Evolutionary conservation across 2,888 invertebrate species (phyloP).

Genomic region (Steromphala cineraria): DNA sequence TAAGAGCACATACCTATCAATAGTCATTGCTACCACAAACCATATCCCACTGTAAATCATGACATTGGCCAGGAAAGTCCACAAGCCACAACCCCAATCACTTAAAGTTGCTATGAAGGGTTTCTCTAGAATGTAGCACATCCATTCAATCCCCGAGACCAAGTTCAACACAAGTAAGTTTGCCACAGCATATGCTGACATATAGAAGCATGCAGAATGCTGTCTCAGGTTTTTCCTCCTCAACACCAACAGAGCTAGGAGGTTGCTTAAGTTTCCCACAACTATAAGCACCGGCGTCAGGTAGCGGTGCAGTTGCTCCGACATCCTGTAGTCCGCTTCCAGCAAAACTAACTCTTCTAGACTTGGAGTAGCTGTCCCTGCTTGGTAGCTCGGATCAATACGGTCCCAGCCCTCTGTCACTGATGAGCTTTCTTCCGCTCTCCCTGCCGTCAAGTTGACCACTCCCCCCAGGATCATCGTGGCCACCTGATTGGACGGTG

Average conservation of each 20-base stretch:
- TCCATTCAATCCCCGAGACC: slow-evolving; percentile 63
- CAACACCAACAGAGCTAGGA: slow-evolving; percentile 56
- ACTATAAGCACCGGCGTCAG: slow-evolving; percentile 62
- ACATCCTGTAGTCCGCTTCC: slow-evolving; percentile 40
- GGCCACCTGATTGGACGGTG: not conserved
- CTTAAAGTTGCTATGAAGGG: slow-evolving; percentile 55
- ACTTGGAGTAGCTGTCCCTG: not conserved
- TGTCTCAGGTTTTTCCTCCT: slow-evolving; percentile 53
- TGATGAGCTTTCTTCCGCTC: not conserved
- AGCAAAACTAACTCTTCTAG: slow-evolving; percentile 31
- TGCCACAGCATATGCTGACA: slow-evolving; percentile 60
- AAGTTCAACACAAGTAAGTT: slow-evolving; percentile 62
- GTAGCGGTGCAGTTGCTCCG: slow-evolving; percentile 47
- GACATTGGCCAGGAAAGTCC: slow-evolving; percentile 66
- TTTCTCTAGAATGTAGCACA: slow-evolving; percentile 54
- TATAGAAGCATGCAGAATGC: slow-evolving; percentile 65
- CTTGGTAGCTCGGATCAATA: not conserved
- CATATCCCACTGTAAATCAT: slow-evolving; percentile 64
- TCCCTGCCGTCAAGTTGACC: not conserved
- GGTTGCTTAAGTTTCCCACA: slow-evolving; percentile 66
- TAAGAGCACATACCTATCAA: slow-evolving; percentile 64
- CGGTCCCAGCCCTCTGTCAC: not conserved
- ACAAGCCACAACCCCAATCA: slow-evolving; percentile 68
- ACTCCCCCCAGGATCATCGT: not conserved
- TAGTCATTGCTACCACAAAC: slow-evolving; percentile 67